Conservation (phyloP, 2,113 vertebrate species). For the Pantherophis guttatus region DNA sequence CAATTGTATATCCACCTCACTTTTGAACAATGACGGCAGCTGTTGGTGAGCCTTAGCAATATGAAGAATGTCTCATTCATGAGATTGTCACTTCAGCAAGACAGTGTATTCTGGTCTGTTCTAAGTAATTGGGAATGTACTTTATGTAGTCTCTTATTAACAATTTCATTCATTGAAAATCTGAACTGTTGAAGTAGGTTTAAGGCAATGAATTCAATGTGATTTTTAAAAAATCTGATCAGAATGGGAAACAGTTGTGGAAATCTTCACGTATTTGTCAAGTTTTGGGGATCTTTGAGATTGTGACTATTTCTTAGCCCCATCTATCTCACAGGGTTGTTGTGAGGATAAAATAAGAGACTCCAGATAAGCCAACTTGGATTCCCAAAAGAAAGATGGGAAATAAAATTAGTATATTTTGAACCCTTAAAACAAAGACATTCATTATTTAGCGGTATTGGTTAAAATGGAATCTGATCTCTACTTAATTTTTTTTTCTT, state of each 20-base stretch:
- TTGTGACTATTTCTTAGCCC: background rate
- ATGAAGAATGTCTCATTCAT: rapidly evolving
- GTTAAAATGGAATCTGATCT: background rate
- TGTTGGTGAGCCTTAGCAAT: rapidly evolving
- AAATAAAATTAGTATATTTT: background rate
- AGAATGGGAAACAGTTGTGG: background rate
- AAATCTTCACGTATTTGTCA: background rate
- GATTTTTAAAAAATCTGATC: background rate
- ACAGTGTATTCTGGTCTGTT: background rate
- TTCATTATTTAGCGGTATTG: background rate
- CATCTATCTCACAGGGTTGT: background rate
- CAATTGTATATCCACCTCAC: constrained; percentile 47
- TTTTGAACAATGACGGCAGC: constrained; percentile 29
- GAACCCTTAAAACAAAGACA: background rate
- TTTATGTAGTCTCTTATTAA: background rate
- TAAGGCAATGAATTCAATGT: background rate
- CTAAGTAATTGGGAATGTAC: background rate
- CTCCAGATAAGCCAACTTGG: background rate
- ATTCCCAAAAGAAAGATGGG: background rate
- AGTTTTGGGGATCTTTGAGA: background rate
- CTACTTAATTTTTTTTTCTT: background rate
- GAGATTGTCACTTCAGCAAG: background rate
- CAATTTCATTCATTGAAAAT: background rate
- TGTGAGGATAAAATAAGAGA: background rate
- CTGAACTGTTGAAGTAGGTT: background rate